Conservation (phyloP, 1,140 invertebrate genomes). For the Thereuonema tuberculata region DNA sequence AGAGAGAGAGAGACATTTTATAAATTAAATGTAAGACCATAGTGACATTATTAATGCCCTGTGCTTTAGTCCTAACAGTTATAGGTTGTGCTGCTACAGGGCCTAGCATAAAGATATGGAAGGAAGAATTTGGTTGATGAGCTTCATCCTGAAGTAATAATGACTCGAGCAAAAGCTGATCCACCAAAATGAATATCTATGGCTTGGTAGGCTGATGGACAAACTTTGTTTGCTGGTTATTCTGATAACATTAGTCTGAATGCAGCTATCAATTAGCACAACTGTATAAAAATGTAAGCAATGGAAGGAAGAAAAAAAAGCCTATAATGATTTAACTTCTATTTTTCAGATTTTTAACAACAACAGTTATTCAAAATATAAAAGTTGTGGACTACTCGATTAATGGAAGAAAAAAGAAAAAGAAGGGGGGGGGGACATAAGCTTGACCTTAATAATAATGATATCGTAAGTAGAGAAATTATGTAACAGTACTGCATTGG, state of each 20-base stretch:
- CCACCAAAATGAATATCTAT: constrained; percentile 92
- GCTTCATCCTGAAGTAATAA: constrained; percentile 83
- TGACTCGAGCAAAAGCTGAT: constrained; percentile 56
- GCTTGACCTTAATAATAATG: no score
- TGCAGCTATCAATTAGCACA: constrained; percentile 54
- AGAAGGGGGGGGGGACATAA: no score
- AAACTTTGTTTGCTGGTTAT: constrained; percentile 97
- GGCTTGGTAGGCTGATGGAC: constrained; percentile 98
- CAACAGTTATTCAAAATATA: no score
- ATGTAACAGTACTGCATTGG: no score
- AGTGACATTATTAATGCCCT: constrained; percentile 96
- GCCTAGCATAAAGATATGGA: constrained; percentile 97
- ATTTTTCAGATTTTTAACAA: no score
- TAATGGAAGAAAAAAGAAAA: no score
- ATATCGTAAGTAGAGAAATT: no score
- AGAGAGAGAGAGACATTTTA: no score
- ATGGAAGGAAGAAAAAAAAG: constrained; percentile 2
- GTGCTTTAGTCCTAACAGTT: constrained; percentile 98
- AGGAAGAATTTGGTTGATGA: constrained; percentile 99
- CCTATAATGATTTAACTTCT: no score
- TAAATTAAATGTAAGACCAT: no score
- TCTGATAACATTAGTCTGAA: constrained; percentile 96
- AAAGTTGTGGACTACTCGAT: no score
- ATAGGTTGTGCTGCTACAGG: constrained; percentile 99
- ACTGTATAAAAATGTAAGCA: neutral